phyloP scores from a whole-genome alignment of 1,140 invertebrate species.

The Colletes gigas region DNA sequence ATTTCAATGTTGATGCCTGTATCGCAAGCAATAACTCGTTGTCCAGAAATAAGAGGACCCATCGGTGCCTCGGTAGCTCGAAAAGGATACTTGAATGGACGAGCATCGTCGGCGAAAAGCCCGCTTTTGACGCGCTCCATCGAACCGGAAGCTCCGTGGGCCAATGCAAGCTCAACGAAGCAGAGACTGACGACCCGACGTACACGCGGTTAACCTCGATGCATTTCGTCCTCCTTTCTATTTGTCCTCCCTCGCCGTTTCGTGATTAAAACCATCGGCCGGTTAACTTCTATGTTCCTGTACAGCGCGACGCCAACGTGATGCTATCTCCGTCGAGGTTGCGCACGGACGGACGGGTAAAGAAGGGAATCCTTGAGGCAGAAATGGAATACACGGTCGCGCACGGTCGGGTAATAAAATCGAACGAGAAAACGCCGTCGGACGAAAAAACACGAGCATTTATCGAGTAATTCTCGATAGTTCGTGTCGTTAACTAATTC shows the following conservation, averaged over 20 bases:
- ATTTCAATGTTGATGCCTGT: too few species aligned
- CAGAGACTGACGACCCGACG: constrained; percentile 31
- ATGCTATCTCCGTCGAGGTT: not conserved
- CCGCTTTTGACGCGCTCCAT: constrained; percentile 49
- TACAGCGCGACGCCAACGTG: not conserved
- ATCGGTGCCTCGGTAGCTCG: not conserved
- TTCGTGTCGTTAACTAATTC: too few species aligned
- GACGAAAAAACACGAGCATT: too few species aligned
- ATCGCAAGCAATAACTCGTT: too few species aligned
- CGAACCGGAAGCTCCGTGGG: constrained; percentile 45
- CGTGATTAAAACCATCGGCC: constrained; percentile 19
- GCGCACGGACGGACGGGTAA: not conserved
- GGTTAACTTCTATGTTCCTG: not conserved
- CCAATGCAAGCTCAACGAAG: constrained; percentile 47
- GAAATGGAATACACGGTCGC: not conserved
- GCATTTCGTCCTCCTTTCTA: constrained; percentile 18
- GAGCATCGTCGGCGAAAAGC: constrained; percentile 41
- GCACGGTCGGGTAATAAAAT: not conserved
- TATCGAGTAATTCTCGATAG: too few species aligned
- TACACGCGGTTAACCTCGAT: constrained; percentile 29
- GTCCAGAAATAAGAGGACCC: constrained; percentile 3
- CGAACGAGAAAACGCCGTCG: not conserved
- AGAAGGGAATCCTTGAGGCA: not conserved
- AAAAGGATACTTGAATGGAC: not conserved
- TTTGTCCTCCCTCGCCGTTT: not conserved